Percentiles rank a stretch among this genome's conserved stretches.
These are phyloP conservation scores for Buphagus erythrorhynchus DNA, from an alignment of 2,797 vertebrate species.

Conservation along the genomic window DNA sequence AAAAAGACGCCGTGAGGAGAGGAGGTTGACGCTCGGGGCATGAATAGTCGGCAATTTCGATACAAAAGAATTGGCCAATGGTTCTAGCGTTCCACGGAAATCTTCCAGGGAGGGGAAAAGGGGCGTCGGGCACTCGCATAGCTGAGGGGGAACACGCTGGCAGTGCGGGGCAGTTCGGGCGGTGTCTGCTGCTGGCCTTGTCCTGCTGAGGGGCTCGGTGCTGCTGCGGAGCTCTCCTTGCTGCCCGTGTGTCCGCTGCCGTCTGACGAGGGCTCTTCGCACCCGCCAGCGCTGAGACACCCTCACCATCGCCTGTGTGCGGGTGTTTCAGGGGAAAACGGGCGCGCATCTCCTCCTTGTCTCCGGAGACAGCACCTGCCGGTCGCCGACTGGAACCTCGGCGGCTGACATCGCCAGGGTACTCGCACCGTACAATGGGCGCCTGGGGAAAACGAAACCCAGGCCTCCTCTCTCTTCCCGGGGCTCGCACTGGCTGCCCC, in stretches of 20 bases:
- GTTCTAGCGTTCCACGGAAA: background rate
- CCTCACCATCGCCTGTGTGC: background rate
- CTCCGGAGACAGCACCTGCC: background rate
- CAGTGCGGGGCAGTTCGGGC: no score
- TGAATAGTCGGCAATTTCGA: background rate
- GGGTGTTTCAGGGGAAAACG: background rate
- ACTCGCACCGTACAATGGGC: fast-evolving
- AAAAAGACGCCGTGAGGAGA: background rate
- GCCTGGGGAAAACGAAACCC: background rate
- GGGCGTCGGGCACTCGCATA: fast-evolving
- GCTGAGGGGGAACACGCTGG: background rate
- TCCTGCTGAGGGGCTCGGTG: background rate
- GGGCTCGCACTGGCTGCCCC: no score
- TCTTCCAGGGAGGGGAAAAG: background rate
- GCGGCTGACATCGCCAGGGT: background rate
- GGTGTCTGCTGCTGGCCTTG: fast-evolving
- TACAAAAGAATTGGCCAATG: background rate
- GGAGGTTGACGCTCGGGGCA: background rate
- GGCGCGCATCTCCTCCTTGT: background rate
- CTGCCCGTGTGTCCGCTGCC: background rate
- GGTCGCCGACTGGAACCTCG: no score
- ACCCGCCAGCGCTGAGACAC: background rate
- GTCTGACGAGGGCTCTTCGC: no score
- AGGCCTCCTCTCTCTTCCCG: fast-evolving
- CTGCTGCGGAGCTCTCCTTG: background rate